phyloP scores from a whole-genome alignment of 2,888 invertebrate genomes.

The Euzophera pinguis region DNA sequence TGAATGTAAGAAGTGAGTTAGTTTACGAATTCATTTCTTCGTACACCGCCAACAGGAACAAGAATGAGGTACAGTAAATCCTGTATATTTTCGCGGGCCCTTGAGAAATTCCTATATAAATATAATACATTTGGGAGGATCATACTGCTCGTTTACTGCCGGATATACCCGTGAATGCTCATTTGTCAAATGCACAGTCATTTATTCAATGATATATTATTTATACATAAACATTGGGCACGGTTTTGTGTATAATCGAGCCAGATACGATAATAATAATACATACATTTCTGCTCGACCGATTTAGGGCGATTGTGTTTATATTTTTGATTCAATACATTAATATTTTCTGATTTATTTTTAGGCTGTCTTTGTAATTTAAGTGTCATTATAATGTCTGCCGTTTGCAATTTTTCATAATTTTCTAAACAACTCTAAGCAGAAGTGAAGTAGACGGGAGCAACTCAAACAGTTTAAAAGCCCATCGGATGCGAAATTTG shows the following conservation, averaged over 20 bases:
- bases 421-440: too few relatives aligned
- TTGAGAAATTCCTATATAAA: slow-evolving; percentile 66
- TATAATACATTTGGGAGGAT: slow-evolving; percentile 74
- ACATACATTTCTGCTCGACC: neutral
- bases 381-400: too few relatives aligned
- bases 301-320: neutral
- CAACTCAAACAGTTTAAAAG: neutral
- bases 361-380: too few relatives aligned
- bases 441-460: too few relatives aligned
- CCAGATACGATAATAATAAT: slow-evolving; percentile 3
- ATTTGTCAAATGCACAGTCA: slow-evolving; percentile 78
- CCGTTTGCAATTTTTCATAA: too few relatives aligned
- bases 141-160: slow-evolving; percentile 70
- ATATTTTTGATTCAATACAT: too few relatives aligned
- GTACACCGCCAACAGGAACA: slow-evolving; percentile 37
- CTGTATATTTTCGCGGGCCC: slow-evolving; percentile 62
- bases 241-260: neutral
- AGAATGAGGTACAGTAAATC: slow-evolving; percentile 56
- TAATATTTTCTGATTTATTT: too few relatives aligned
- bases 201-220: slow-evolving; percentile 69
- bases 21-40: slow-evolving; percentile 23
- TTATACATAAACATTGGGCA: slow-evolving; percentile 20
- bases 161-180: slow-evolving; percentile 74
- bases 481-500: slow-evolving; percentile 29
- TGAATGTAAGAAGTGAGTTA: slow-evolving; percentile 19